A percentile compares a stretch with the other conserved stretches of the same genome.
Conservation (phyloP, 2,888 invertebrate species). For the Drosophila diplacantha region DNA sequence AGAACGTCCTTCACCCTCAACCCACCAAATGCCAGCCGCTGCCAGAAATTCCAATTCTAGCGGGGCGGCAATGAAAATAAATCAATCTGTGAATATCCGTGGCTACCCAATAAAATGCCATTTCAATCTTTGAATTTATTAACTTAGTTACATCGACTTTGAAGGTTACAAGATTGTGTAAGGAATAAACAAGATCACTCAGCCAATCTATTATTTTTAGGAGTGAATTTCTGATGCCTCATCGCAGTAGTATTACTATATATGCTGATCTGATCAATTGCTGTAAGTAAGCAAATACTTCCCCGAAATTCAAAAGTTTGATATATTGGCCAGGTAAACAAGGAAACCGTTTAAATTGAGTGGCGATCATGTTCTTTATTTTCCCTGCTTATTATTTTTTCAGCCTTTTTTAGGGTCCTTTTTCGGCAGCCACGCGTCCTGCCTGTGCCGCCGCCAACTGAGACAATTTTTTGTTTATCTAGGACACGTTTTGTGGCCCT, state of each 20-base stretch:
- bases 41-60: constrained; percentile 35
- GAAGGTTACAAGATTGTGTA: constrained; percentile 18
- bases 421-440: constrained; percentile 28
- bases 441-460: constrained; percentile 14
- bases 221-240: constrained; percentile 6
- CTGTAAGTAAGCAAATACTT: constrained; percentile 11
- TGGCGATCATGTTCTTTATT: neutral
- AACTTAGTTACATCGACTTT: constrained; percentile 2
- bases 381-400: neutral
- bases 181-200: constrained; percentile 28
- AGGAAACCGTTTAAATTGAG: constrained; percentile 5
- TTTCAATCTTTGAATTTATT: constrained; percentile 4
- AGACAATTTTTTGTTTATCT: constrained; percentile 46
- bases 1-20: constrained; percentile 69
- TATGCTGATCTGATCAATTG: constrained; percentile 9
- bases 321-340: constrained; percentile 10
- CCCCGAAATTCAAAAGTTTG: constrained; percentile 6
- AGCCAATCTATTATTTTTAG: constrained; percentile 19
- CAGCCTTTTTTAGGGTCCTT: constrained; percentile 3
- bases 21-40: constrained; percentile 50
- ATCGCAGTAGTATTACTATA: constrained; percentile 7
- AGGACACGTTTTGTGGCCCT: constrained; percentile 37
- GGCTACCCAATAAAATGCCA: constrained; percentile 17
- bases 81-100: constrained; percentile 17
- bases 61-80: constrained; percentile 41